phyloP scores from a whole-genome alignment of 2,113 vertebrate species.

The Pao palembangensis region DNA sequence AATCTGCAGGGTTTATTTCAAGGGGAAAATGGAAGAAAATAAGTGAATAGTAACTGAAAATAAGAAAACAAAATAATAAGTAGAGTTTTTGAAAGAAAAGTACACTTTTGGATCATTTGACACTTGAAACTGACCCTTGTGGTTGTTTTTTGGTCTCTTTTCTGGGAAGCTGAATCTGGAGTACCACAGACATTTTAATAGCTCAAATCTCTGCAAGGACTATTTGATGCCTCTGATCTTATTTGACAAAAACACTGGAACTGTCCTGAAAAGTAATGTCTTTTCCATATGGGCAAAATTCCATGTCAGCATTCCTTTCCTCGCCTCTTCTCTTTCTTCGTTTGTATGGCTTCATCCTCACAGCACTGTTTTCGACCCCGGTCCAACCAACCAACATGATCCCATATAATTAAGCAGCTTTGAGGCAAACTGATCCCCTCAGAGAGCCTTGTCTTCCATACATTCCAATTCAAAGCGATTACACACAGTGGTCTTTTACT shows the following conservation, averaged over 20 bases:
- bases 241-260: slow-evolving; percentile 5
- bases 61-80: too few relatives aligned
- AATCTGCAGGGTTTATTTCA: too few relatives aligned
- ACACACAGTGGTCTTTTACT: slow-evolving; percentile 60
- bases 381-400: slow-evolving; percentile 55
- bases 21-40: too few relatives aligned
- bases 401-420: slow-evolving; percentile 65
- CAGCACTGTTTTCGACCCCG: slow-evolving; percentile 27
- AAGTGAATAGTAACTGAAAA: too few relatives aligned
- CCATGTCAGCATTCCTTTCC: slow-evolving; percentile 14
- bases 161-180: too few relatives aligned
- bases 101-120: neutral
- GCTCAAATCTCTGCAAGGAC: neutral
- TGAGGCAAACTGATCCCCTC: slow-evolving; percentile 61
- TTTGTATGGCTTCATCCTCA: slow-evolving; percentile 27
- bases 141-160: too few relatives aligned
- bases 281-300: slow-evolving; percentile 26
- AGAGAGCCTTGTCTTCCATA: slow-evolving; percentile 58
- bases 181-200: too few relatives aligned
- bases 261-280: slow-evolving; percentile 9
- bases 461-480: slow-evolving; percentile 69
- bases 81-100: neutral
- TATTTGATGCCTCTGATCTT: slow-evolving; percentile 2
- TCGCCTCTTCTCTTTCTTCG: neutral
- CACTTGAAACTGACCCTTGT: too few relatives aligned